A percentile compares a stretch with the other conserved stretches of the same genome.
Conservation (phyloP, 92 coral and sea anemone species). For the Actinostola sp. region DNA sequence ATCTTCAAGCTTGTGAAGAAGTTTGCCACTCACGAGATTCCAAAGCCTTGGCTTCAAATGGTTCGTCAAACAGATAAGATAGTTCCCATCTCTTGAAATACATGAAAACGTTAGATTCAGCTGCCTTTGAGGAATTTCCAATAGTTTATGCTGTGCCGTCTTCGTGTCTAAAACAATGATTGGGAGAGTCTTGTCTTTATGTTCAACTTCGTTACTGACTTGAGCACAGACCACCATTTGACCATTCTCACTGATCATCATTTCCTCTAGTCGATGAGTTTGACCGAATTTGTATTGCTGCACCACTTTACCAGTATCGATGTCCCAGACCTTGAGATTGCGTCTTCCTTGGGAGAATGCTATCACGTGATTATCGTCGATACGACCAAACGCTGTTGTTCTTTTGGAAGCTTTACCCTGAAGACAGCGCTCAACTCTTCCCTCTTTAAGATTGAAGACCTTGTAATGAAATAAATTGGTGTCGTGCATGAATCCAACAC, state of each 20-base stretch:
- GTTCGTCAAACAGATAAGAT: slow-evolving; percentile 50
- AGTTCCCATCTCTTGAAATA: slow-evolving; percentile 72
- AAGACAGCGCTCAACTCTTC: slow-evolving; percentile 69
- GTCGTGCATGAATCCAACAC: slow-evolving; percentile 88
- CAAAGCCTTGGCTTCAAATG: slow-evolving; percentile 59
- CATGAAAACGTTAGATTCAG: slow-evolving; percentile 57
- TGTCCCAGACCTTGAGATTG: slow-evolving; percentile 90
- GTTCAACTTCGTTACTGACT: slow-evolving; percentile 46
- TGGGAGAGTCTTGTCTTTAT: slow-evolving; percentile 65
- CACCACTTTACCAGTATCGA: slow-evolving; percentile 71
- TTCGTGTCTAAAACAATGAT: slow-evolving; percentile 53
- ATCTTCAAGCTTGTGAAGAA: slow-evolving; percentile 38
- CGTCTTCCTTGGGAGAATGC: slow-evolving; percentile 86
- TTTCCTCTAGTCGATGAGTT: slow-evolving; percentile 82
- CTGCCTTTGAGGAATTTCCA: slow-evolving; percentile 38
- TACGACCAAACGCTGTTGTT: slow-evolving; percentile 75
- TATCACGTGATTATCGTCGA: slow-evolving; percentile 62
- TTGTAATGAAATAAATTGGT: slow-evolving; percentile 65
- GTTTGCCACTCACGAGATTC: slow-evolving; percentile 50
- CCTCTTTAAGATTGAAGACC: slow-evolving; percentile 68
- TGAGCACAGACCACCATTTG: slow-evolving; percentile 72
- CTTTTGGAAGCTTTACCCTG: slow-evolving; percentile 88
- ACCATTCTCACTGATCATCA: slow-evolving; percentile 76
- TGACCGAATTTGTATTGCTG: slow-evolving; percentile 81
- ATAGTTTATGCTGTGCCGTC: slow-evolving; percentile 53